A percentile compares a stretch with the other conserved stretches of the same genome.
These are phyloP conservation scores for Montifringilla adamsi DNA, from an alignment of 2,113 vertebrate genomes.

Conservation along the genomic window DNA sequence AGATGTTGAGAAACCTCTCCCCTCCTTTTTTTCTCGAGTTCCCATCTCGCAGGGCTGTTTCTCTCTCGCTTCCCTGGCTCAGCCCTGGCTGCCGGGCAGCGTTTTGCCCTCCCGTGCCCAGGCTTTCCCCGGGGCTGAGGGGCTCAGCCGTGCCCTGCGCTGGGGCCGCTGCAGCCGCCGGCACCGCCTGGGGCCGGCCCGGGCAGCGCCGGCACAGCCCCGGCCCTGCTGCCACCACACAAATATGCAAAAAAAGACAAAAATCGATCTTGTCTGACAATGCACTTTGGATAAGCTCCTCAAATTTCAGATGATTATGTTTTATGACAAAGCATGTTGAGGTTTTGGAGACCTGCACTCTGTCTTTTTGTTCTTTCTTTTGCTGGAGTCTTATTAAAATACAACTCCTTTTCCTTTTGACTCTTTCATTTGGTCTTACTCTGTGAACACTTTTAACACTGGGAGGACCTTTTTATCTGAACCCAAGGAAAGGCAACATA, in stretches of 20 bases:
- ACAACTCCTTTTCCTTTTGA: background rate
- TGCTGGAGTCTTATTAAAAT: background rate
- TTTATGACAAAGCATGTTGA: background rate
- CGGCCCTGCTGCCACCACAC: accelerated
- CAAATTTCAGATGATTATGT: background rate
- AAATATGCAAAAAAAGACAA: background rate
- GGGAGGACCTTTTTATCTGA: background rate
- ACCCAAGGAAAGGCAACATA: background rate
- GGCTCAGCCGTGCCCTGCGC: background rate
- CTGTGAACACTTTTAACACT: background rate
- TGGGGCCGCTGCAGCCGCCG: background rate
- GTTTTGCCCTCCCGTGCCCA: background rate
- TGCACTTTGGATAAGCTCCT: background rate
- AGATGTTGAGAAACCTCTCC: background rate
- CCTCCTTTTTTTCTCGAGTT: background rate
- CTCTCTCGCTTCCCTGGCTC: accelerated
- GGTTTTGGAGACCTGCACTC: background rate
- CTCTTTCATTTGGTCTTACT: background rate
- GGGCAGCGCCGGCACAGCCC: background rate
- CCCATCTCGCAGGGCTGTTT: accelerated
- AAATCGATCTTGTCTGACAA: background rate
- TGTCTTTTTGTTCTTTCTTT: background rate
- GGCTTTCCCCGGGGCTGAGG: background rate
- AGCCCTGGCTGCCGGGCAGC: background rate
- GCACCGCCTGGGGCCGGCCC: background rate